Base-by-base conservation (phyloP, 1,140 invertebrate species). In the Trachymyrmex septentrionalis region DNA sequence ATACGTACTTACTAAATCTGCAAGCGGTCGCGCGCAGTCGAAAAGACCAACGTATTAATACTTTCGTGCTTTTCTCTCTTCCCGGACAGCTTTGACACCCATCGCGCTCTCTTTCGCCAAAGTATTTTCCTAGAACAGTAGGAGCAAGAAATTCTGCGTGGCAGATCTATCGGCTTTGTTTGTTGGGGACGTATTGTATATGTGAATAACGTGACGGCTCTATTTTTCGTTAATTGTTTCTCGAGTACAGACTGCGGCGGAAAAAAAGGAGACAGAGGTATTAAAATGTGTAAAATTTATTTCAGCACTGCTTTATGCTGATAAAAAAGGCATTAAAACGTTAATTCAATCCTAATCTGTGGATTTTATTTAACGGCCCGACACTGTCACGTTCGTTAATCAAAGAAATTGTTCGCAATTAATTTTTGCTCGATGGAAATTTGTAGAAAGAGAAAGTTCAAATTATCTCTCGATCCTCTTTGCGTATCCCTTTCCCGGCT, bases 1-100 rank as follows among this genome's bases (percentile, higher is more conserved):
- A 86, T 86, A 86, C 85, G 85, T 86, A 86, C 85, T 86, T 86
- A 86, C 85, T 86, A 80, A 86, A 86, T 86, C 85, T 61, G 85
- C 75, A 86, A 86, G 85, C 73, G 61, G 82, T 85, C 82, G 73
- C 82, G 85, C 73, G 85, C 48, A 80, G 73, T 86, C 85, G 85
- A 81, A 86, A 86, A 86, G 75, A 86, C 75, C 73, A 67, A 86
- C 85, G 75, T 86, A 80, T 86, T 80, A 80, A 61, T 86, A 86
- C 64, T 80, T 86, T 86, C 84, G 84, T 86, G 84, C 63, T 86
- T 86, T 86, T 86, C 85, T 67, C 85, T 86, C 85, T 86, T 86
- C 75, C 64, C 75, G 64, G 76, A 86, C 85, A 81, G 73, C 85
- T 86, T 80, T 80, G 85, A 81, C 75, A 80, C 76, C 64, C 85